Conservation (phyloP, 2,888 invertebrate genomes). For the Apotomis betuletana region DNA sequence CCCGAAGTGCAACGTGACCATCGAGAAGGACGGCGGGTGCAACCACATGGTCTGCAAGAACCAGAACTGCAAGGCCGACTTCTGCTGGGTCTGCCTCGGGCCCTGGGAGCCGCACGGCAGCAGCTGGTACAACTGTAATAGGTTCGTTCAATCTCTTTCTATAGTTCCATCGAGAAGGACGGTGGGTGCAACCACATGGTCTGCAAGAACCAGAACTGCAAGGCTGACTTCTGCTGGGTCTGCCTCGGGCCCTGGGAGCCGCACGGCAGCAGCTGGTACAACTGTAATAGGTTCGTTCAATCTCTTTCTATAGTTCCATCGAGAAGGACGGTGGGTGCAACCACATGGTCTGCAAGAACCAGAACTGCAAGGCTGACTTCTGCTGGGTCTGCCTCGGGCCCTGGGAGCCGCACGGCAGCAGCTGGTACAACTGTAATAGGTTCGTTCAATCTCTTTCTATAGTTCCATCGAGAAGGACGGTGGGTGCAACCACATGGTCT, state of each 20-base stretch:
- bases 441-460: constrained; percentile 46
- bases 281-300: constrained; percentile 90
- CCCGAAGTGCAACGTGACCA: constrained; percentile 98
- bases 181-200: constrained; percentile 99
- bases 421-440: constrained; percentile 99
- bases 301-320: constrained; percentile 78
- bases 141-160: constrained; percentile 63
- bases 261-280: constrained; percentile 99
- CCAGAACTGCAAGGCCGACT: constrained; percentile 98
- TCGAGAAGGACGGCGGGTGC: constrained; percentile 98
- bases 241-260: constrained; percentile 99
- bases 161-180: constrained; percentile 93
- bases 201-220: constrained; percentile 99
- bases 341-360: constrained; percentile 99
- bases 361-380: constrained; percentile 98
- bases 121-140: constrained; percentile 99
- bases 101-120: constrained; percentile 99
- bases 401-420: constrained; percentile 99
- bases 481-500: constrained; percentile 99
- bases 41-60: constrained; percentile 99
- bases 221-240: constrained; percentile 99
- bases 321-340: constrained; percentile 99
- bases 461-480: constrained; percentile 96
- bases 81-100: constrained; percentile 99
- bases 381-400: constrained; percentile 99